Evolutionary conservation across 2,113 vertebrate species (phyloP), one percentile per base, ranked within the genome.

Genomic region (Grammomys surdaster): DNA sequence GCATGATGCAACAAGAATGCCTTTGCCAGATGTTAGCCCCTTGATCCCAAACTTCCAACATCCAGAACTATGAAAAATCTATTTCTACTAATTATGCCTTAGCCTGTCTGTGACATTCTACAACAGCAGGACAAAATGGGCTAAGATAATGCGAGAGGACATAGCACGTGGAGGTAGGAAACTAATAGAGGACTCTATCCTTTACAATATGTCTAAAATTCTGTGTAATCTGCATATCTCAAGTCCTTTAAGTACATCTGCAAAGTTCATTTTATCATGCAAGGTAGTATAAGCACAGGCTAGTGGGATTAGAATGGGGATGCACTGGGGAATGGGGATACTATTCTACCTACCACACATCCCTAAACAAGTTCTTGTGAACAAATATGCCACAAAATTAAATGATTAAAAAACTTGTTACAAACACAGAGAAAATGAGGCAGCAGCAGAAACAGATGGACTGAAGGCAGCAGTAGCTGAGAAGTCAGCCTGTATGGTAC

Each of bases 321-420:
- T 9, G 58, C 14, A 54, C 31, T 19, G 46, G 8, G 33, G 0
- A 7, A 16, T 9, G 9, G 9, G 12, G 5, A 7, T 33, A 91
- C 73, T 58, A 87, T 43, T 88, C 72, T 94, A 20, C 46, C 60
- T 70, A 73, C 3, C 8, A 22, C 36, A 69, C 6, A 3, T 56
- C 17, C 8, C 85, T 76, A 69, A 77, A 88, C 58, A 90, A 56
- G 10, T 69, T 19, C 7, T 73, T 31, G 17, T 67, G 17, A 8
- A 75, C 54, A 95, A 93, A 93, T n/a, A 17, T 48, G 69, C 14
- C 78, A 75, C 43, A 92, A 80, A 92, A 93, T 7, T 72, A 93
- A 14, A 69, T 85, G 43, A 92, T 67, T 31, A 11, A 70, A 84
- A 48, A 84, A 93, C 26, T 56, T 26, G 33, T 14, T 36, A 69